Conservation (phyloP, 2,888 invertebrate genomes). For the Hypselothyrea guttata region DNA sequence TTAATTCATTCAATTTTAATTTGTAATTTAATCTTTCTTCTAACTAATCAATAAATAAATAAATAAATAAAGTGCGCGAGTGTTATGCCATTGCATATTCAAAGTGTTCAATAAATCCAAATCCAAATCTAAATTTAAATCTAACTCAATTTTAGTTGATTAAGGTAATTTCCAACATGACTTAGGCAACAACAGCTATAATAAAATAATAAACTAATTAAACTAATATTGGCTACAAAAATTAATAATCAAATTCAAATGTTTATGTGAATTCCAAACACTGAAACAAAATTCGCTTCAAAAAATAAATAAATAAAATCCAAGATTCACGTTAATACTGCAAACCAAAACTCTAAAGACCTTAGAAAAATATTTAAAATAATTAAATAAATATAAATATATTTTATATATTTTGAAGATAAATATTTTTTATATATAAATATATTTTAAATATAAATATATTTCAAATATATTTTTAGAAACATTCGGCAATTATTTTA, state of each 20-base stretch:
- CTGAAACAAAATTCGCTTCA: too few species aligned
- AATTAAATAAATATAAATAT: background rate
- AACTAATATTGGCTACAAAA: background rate
- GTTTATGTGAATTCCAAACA: background rate
- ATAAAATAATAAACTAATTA: too few species aligned
- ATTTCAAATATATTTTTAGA: too few species aligned
- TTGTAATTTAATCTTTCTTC: too few species aligned
- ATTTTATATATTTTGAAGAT: background rate
- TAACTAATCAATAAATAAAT: background rate
- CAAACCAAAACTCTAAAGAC: too few species aligned
- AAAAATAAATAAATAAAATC: too few species aligned
- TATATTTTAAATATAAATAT: background rate
- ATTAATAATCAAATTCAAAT: background rate
- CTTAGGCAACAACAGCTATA: too few species aligned
- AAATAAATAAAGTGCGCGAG: conserved; percentile 19
- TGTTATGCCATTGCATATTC: background rate
- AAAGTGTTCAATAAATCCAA: background rate
- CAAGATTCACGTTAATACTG: too few species aligned
- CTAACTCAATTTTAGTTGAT: too few species aligned
- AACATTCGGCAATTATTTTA: background rate
- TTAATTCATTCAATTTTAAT: too few species aligned
- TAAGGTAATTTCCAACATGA: too few species aligned
- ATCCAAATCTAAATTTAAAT: background rate
- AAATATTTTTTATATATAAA: background rate
- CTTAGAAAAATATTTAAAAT: conserved; percentile 1